Percentiles rank a stretch among this genome's conserved stretches.
These are phyloP conservation scores for Drosophila seguyi DNA, from an alignment of 1,140 invertebrate species.

Conservation along the genomic window DNA sequence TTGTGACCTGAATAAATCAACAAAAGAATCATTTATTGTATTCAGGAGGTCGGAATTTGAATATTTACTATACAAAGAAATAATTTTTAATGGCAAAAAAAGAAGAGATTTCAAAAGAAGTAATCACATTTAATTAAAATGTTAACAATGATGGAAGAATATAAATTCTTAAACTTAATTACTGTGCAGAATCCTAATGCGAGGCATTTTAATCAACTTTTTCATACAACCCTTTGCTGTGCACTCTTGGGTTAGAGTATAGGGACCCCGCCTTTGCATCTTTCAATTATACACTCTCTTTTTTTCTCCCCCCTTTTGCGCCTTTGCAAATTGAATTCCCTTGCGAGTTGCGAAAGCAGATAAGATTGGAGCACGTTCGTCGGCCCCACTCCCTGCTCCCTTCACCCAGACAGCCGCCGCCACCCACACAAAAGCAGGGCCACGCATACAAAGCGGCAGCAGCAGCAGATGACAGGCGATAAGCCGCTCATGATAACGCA, in stretches of 20 bases:
- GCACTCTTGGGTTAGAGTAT: constrained; percentile 21
- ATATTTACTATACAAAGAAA: background rate
- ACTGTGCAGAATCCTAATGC: background rate
- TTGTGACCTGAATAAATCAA: background rate
- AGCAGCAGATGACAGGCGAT: constrained; percentile 64
- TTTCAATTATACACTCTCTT: constrained; percentile 10
- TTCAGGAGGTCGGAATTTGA: too few relatives aligned
- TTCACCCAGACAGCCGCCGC: constrained; percentile 13
- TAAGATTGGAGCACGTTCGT: constrained; percentile 55
- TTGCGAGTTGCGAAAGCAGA: constrained; percentile 35
- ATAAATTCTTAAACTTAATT: background rate
- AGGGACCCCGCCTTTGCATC: background rate
- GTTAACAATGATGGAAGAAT: background rate
- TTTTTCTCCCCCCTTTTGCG: constrained; percentile 25
- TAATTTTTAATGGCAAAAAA: background rate
- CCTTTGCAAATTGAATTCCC: constrained; percentile 54
- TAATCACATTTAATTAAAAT: background rate
- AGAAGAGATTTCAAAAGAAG: background rate
- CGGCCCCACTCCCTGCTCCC: constrained; percentile 14
- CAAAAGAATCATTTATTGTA: background rate
- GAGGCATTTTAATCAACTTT: background rate
- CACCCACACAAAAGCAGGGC: constrained; percentile 42
- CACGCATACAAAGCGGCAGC: constrained; percentile 60
- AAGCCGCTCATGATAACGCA: constrained; percentile 64
- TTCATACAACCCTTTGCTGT: background rate